These are phyloP conservation scores for Clarias batrachus DNA, from an alignment of 2,113 vertebrate species.

Conservation along the genomic window DNA sequence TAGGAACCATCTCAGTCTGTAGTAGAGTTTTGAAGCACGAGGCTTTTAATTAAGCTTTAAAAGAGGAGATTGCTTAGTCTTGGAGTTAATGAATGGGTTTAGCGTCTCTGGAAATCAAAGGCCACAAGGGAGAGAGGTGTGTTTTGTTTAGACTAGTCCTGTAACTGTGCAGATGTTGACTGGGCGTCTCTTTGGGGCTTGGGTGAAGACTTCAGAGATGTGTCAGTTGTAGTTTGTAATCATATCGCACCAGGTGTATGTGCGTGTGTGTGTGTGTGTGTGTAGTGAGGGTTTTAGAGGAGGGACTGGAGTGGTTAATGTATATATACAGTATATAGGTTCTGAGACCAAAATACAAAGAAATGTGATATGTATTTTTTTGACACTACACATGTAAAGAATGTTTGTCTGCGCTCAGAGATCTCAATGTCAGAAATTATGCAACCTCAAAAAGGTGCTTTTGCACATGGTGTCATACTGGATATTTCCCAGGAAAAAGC, in stretches of 20 bases:
- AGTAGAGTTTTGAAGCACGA: neutral
- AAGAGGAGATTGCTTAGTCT: conserved; percentile 6
- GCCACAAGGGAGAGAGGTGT: conserved; percentile 2
- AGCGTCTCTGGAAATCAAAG: neutral
- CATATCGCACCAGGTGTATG: conserved; percentile 19
- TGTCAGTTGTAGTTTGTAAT: neutral
- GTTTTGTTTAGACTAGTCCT: conserved; percentile 23
- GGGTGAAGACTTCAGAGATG: neutral
- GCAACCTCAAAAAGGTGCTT: too few species aligned
- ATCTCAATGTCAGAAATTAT: neutral
- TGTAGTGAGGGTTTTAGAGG: neutral
- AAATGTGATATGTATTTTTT: neutral
- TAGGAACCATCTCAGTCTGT: neutral
- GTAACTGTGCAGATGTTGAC: conserved; percentile 1
- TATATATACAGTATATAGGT: neutral
- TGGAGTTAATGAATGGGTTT: conserved; percentile 8
- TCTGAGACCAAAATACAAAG: too few species aligned
- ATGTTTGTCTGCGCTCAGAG: neutral
- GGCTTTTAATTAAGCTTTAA: conserved; percentile 29
- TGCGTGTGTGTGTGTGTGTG: neutral
- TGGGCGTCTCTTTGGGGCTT: neutral
- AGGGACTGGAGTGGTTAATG: neutral
- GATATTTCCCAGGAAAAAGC: neutral
- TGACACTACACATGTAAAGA: neutral
- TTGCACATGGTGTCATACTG: neutral